Percentiles rank a stretch among this genome's conserved stretches.
Evolutionary conservation across 1,140 invertebrate species (phyloP).

Genomic region (Lepidotrigona ventralis): DNA sequence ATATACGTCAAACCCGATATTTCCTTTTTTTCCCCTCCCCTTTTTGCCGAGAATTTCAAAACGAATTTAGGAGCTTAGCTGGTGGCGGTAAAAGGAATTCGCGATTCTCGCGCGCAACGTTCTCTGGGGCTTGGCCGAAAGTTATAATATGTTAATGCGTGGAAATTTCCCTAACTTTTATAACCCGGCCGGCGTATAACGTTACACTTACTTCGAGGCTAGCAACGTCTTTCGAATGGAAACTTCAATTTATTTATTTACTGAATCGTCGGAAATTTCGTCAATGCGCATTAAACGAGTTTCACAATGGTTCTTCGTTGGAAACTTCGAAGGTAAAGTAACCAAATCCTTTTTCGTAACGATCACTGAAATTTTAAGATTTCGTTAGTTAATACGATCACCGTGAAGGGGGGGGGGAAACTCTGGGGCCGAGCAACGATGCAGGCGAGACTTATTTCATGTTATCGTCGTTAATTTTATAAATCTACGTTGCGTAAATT

Average conservation of each 20-base stretch:
- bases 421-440: background rate
- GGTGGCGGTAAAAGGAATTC: slow-evolving; percentile 1
- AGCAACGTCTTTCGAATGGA: background rate
- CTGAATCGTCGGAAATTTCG: background rate
- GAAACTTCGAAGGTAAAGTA: background rate
- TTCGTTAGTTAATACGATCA: slow-evolving; percentile 3
- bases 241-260: background rate
- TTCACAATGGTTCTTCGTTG: background rate
- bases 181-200: background rate
- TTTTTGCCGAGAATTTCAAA: background rate
- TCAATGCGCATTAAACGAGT: background rate
- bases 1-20: background rate
- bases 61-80: background rate
- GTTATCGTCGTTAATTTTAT: no score
- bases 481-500: no score
- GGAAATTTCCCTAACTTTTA: slow-evolving; percentile 5
- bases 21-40: background rate
- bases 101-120: background rate
- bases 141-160: slow-evolving; percentile 12
- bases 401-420: background rate
- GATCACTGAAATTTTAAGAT: background rate
- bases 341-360: background rate
- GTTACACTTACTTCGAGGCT: background rate
- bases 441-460: background rate
- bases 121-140: background rate